Evolutionary conservation across 2,113 vertebrate species (phyloP).

Genomic region (Uria lomvia): DNA sequence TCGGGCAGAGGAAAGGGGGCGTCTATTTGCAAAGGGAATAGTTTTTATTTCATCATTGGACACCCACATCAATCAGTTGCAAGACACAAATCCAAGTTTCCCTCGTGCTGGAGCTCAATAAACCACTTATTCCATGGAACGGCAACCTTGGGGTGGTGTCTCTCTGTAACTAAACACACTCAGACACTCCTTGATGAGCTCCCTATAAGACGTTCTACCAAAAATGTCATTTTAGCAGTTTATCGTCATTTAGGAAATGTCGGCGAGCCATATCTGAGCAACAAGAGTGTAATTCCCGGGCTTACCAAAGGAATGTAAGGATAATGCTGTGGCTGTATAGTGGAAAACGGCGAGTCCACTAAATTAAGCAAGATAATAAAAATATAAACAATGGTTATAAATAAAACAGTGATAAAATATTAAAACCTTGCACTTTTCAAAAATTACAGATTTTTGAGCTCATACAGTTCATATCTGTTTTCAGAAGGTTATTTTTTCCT

Average conservation of each 20-base stretch:
- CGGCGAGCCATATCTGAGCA: not conserved
- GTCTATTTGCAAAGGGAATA: not conserved
- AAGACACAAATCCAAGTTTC: not conserved
- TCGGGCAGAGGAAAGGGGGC: not conserved
- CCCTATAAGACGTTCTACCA: too few relatives aligned
- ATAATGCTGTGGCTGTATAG: not conserved
- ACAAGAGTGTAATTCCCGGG: not conserved
- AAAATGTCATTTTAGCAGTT: not conserved
- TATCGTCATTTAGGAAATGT: not conserved
- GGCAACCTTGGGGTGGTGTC: not conserved
- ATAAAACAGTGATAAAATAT: not conserved
- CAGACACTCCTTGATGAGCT: not conserved
- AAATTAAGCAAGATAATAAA: not conserved
- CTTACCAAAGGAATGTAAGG: not conserved
- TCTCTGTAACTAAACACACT: not conserved
- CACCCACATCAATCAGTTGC: not conserved
- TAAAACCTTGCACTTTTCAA: not conserved
- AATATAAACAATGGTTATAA: not conserved
- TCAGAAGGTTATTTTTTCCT: not conserved
- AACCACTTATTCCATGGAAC: not conserved
- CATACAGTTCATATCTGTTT: accelerated
- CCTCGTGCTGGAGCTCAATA: not conserved
- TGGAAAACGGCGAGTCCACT: not conserved
- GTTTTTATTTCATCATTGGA: not conserved
- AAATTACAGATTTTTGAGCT: not conserved